Evolutionary conservation across 2,113 vertebrate species (phyloP).

Genomic region (Ceyx margarethae): DNA sequence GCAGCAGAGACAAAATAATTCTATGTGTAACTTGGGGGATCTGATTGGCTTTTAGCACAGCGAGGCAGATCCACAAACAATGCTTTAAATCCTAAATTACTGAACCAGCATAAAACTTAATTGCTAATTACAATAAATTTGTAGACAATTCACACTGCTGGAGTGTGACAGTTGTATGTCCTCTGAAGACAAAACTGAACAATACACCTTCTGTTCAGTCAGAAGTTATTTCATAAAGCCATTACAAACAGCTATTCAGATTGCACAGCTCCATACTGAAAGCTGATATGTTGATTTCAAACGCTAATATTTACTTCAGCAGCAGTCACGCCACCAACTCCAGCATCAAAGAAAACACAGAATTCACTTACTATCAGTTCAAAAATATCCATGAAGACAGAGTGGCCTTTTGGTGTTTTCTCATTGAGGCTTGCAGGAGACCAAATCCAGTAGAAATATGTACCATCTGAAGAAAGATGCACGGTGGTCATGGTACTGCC

Average conservation of each 20-base stretch:
- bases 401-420: constrained; percentile 97
- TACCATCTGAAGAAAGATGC: constrained; percentile 95
- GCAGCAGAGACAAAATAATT: not conserved
- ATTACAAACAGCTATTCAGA: not conserved
- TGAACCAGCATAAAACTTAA: not conserved
- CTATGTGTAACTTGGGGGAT: not conserved
- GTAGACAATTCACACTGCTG: not conserved
- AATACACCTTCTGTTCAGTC: not conserved
- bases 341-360: not conserved
- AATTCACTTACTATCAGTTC: constrained; percentile 83
- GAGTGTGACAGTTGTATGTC: not conserved
- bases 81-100: not conserved
- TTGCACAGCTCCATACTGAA: not conserved
- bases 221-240: not conserved
- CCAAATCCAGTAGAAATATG: constrained; percentile 98
- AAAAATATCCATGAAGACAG: constrained; percentile 98
- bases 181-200: not conserved
- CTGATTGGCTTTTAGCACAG: not conserved
- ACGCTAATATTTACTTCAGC: not conserved
- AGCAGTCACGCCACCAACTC: not conserved
- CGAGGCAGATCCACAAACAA: not conserved
- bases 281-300: not conserved
- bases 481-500: constrained; percentile 96
- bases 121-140: not conserved
- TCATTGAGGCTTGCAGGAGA: constrained; percentile 96